Evolutionary conservation across 2,888 invertebrate genomes (phyloP), one percentile per base, ranked within the genome.

Genomic region (Acanthosoma haemorrhoidale): DNA sequence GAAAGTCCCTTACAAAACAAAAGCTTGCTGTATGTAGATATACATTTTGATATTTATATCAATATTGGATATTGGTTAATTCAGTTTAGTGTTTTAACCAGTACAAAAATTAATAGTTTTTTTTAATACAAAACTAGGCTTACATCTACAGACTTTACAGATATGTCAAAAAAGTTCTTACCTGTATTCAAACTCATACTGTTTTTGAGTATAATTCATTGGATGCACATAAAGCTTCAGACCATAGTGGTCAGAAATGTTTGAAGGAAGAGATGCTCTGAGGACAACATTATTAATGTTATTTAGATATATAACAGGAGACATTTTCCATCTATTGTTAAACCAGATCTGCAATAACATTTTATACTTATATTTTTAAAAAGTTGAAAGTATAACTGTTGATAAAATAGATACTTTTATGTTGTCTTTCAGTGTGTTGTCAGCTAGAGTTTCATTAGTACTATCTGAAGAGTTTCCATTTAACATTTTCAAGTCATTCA

Each of bases 311-410:
- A 89, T 82, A 0, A 91, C 88, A 78, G 89, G 81, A 0, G 93
- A 85, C 77, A 90, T 88, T 83, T 91, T 90, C 0, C 92, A 93
- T 79, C 92, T 92, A 80, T 94, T 94, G 82, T 94, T 91, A 81
- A 89, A 95, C 94, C 94, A 95, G 21, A 92, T 68, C 74, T 74
- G 32, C 1, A 36, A 18, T 8, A 38, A n/a, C 21, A 57, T 31
- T 31, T 9, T 16, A 59, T 0, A 61, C 60, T n/a, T n/a, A n/a
- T n/a, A n/a, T n/a, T n/a, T n/a, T n/a, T n/a, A n/a, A n/a, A n/a
- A n/a, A n/a, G n/a, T n/a, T n/a, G n/a, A n/a, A n/a, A n/a, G n/a
- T n/a, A n/a, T n/a, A n/a, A n/a, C n/a, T n/a, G n/a, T 43, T 43
- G 13, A 43, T 18, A 15, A 3, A 39, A 16, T 36, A 6, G 1